Percentiles rank a stretch among this genome's conserved stretches.
These are phyloP conservation scores for Baronia brevicornis DNA, from an alignment of 2,888 invertebrate genomes.

Conservation along the genomic window DNA sequence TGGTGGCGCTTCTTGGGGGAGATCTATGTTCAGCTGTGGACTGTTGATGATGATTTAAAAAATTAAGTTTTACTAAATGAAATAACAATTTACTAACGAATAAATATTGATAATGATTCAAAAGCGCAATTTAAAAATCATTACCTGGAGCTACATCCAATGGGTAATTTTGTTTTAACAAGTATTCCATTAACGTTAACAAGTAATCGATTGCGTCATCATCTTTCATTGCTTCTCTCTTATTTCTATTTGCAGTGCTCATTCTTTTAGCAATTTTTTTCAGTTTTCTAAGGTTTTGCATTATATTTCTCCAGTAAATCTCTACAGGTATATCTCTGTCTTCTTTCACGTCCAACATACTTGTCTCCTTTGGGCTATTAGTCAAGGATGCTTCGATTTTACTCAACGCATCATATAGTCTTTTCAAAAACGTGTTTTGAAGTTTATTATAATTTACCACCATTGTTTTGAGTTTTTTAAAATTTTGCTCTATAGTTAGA, in stretches of 20 bases:
- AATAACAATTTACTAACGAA: too few species aligned
- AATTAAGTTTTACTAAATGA: too few species aligned
- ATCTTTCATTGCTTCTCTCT: conserved; percentile 33
- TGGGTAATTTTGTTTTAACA: conserved; percentile 43
- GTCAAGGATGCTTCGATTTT: conserved; percentile 24
- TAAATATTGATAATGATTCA: too few species aligned
- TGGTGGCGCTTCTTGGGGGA: too few species aligned
- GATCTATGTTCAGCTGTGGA: too few species aligned
- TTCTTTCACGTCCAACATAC: conserved; percentile 6
- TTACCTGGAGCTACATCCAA: conserved; percentile 40
- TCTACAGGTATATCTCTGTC: conserved; percentile 25
- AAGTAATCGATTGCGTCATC: conserved; percentile 49
- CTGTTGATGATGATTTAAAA: too few species aligned
- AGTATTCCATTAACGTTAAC: conserved; percentile 51
- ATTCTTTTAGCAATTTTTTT: conserved; percentile 37
- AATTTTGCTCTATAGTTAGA: conserved; percentile 20
- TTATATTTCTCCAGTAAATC: conserved; percentile 42
- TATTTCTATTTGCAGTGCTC: conserved; percentile 30
- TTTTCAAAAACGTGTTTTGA: conserved; percentile 47
- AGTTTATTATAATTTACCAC: conserved; percentile 41
- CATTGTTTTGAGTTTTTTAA: conserved; percentile 35
- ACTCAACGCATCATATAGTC: conserved; percentile 38
- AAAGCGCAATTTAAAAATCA: too few species aligned
- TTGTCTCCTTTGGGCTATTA: conserved; percentile 6
- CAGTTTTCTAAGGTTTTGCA: conserved; percentile 46